These are phyloP conservation scores for Drosophila rubida DNA, from an alignment of 2,888 invertebrate species.

Conservation along the genomic window DNA sequence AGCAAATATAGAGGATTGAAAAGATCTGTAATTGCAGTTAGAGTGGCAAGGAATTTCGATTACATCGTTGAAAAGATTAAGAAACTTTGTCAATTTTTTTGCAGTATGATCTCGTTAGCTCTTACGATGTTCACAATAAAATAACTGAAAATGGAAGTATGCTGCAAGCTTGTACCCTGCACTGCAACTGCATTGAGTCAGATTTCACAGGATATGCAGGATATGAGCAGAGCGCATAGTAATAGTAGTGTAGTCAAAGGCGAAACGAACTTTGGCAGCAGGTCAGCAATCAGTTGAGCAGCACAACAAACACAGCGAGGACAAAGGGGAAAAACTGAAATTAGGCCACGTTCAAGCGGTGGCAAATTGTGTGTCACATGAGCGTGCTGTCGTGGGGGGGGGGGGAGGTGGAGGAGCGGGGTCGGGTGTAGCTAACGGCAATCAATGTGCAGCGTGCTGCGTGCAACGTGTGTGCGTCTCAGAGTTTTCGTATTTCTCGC, in stretches of 20 bases:
- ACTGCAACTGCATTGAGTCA: background rate
- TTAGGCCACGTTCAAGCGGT: conserved; percentile 62
- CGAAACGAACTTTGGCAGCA: conserved; percentile 29
- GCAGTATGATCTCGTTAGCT: background rate
- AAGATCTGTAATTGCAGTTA: too few relatives aligned
- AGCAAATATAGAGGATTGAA: too few relatives aligned
- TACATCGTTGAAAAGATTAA: too few relatives aligned
- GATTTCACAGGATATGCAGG: conserved; percentile 11
- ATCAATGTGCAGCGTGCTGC: conserved; percentile 54
- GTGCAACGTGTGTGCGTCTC: conserved; percentile 33
- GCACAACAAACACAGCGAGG: conserved; percentile 23
- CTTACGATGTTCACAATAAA: background rate
- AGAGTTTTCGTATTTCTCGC: conserved; percentile 37
- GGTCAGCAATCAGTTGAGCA: conserved; percentile 30
- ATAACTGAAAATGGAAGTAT: too few relatives aligned
- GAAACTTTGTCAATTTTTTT: too few relatives aligned
- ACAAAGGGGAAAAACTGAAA: conserved; percentile 39
- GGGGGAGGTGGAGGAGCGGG: background rate
- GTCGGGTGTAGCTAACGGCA: conserved; percentile 29
- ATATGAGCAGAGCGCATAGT: conserved; percentile 19
- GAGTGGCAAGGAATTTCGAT: too few relatives aligned
- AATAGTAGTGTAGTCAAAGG: conserved; percentile 30
- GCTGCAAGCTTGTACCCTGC: background rate
- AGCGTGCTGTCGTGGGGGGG: background rate
- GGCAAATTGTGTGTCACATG: conserved; percentile 49